A percentile compares a stretch with the other conserved stretches of the same genome.
These are phyloP conservation scores for Castor canadensis DNA, from an alignment of 2,113 vertebrate genomes.

Conservation along the genomic window DNA sequence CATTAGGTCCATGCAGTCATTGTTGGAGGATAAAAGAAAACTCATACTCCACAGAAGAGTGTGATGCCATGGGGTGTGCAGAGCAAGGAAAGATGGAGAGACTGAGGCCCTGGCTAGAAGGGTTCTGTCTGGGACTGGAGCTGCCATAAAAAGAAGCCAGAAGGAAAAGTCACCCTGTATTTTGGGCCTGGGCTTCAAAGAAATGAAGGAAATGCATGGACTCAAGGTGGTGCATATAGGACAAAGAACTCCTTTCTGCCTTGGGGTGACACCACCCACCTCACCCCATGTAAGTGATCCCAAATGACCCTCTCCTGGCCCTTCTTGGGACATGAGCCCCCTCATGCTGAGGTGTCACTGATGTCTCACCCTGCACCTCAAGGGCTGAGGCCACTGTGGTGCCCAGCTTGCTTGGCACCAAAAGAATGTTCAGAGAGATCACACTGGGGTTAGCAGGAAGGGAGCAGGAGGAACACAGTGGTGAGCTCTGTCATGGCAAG, in stretches of 20 bases:
- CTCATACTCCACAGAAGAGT: not conserved
- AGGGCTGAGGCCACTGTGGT: too few relatives aligned
- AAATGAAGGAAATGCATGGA: not conserved
- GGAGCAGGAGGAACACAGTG: not conserved
- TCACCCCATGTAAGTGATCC: not conserved
- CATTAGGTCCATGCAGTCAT: not conserved
- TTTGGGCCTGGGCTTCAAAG: not conserved
- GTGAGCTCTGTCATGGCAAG: too few relatives aligned
- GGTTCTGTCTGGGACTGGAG: too few relatives aligned
- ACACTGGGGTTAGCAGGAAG: not conserved
- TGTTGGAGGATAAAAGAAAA: too few relatives aligned
- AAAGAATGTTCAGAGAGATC: not conserved
- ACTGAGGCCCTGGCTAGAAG: accelerated
- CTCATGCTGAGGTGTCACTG: not conserved
- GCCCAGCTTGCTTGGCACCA: not conserved
- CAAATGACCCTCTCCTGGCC: not conserved
- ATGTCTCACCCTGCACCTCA: not conserved
- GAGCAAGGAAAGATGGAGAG: not conserved
- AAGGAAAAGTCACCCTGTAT: not conserved
- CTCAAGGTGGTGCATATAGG: not conserved
- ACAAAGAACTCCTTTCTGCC: not conserved
- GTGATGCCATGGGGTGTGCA: accelerated
- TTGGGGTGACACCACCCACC: not conserved
- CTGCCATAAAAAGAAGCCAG: not conserved
- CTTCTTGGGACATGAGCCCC: not conserved